These are phyloP conservation scores for Mesocentrotus franciscanus DNA, from an alignment of 53 echinoderm and acorn worm genomes.

Conservation along the genomic window DNA sequence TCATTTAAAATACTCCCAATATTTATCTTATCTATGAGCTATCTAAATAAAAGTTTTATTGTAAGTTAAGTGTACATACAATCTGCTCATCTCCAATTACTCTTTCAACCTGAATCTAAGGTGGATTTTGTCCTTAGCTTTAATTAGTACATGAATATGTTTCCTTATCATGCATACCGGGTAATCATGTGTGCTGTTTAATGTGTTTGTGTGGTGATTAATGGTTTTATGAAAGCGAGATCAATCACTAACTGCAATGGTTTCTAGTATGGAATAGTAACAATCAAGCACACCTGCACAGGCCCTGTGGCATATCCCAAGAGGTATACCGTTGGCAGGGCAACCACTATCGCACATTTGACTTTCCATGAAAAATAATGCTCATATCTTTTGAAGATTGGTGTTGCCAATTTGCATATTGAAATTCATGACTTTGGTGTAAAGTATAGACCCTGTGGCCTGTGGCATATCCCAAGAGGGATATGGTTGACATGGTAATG, in stretches of 20 bases:
- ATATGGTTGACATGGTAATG: background rate
- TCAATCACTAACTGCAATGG: background rate
- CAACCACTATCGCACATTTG: background rate
- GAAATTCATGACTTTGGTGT: background rate
- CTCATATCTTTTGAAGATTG: background rate
- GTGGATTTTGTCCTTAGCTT: background rate
- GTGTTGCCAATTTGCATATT: conserved; percentile 13
- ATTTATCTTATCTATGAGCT: background rate
- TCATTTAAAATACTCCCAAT: no score
- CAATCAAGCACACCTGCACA: conserved; percentile 2
- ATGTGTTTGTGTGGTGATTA: conserved; percentile 41
- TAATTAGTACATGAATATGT: background rate
- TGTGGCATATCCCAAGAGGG: background rate
- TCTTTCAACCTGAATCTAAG: background rate
- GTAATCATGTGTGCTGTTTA: background rate
- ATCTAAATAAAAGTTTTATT: background rate
- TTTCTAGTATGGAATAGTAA: background rate
- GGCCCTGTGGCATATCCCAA: conserved; percentile 16
- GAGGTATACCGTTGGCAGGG: background rate
- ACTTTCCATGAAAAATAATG: background rate
- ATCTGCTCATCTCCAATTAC: background rate
- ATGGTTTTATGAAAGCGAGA: conserved; percentile 13
- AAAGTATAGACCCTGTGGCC: background rate
- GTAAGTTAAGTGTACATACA: background rate
- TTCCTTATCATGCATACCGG: background rate